These are phyloP conservation scores for Sebastes vulpes DNA, from an alignment of 2,797 vertebrate genomes.

Conservation along the genomic window DNA sequence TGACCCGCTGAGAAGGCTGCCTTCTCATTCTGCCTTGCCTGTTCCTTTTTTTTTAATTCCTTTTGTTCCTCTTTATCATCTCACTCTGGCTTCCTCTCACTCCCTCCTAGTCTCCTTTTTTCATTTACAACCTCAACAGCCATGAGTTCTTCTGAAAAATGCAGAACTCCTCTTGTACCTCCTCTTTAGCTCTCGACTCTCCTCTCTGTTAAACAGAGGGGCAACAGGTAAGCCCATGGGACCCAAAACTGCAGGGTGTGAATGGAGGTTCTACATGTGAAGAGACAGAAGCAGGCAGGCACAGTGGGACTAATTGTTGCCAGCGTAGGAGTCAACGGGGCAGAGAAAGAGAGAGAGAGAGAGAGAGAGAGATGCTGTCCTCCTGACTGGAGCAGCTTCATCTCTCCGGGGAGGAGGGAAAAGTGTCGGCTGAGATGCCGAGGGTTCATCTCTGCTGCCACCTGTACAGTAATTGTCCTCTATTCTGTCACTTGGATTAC, in stretches of 20 bases:
- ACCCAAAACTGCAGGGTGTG: slow-evolving; percentile 28
- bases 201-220: slow-evolving; percentile 19
- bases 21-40: background rate
- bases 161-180: background rate
- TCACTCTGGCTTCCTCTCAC: background rate
- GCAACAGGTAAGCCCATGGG: slow-evolving; percentile 8
- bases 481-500: slow-evolving; percentile 68
- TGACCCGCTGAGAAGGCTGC: slow-evolving; percentile 21
- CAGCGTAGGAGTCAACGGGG: slow-evolving; percentile 20
- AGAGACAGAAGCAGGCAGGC: slow-evolving; percentile 23
- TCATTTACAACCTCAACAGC: slow-evolving; percentile 8
- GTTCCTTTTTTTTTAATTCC: background rate
- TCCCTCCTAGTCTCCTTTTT: background rate
- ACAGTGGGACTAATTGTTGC: slow-evolving; percentile 61
- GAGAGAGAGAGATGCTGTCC: slow-evolving; percentile 21
- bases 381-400: slow-evolving; percentile 41
- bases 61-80: slow-evolving; percentile 7
- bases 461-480: slow-evolving; percentile 81
- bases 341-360: slow-evolving; percentile 7
- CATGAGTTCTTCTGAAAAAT: slow-evolving; percentile 10
- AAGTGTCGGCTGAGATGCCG: slow-evolving; percentile 46
- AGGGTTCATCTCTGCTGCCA: slow-evolving; percentile 71
- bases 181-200: slow-evolving; percentile 5
- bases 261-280: slow-evolving; percentile 14
- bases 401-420: slow-evolving; percentile 55